Base-by-base conservation (phyloP, 2,888 invertebrate genomes). In the Mythimna ferrago region DNA sequence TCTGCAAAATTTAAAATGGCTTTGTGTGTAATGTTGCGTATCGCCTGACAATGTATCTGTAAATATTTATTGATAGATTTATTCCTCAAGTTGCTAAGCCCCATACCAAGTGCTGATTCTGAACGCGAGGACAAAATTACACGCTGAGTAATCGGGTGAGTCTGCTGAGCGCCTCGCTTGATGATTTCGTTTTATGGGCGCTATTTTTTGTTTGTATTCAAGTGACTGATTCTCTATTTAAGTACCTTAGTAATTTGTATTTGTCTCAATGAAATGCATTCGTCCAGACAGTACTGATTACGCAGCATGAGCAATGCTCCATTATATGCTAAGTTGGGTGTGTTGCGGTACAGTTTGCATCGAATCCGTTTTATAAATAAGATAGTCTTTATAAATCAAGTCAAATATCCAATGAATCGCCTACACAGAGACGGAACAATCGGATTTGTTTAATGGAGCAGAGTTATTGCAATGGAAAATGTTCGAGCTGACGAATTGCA, bases 1-100 rank as follows among this genome's bases (percentile, higher is more conserved):
- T 84, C 89, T 90, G 91, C 86, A 87, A 92, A 92, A 92, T 91
- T 92, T 93, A 92, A 93, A 90, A 86, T 87, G 90, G 83, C 89
- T 94, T 94, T 94, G 94, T 94, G 93, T 91, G 92, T 92, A 93
- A 81, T 89, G 92, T 89, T 88, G 93, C 93, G 91, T 89, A 90
- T 89, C 93, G 92, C 90, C 93, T 92, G 91, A 93, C 93, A 93
- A 92, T 89, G 91, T 90, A 89, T 86, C 88, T 89, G 91, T 94
- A 93, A 94, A 94, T 93, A 94, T 94, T 93, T 94, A 94, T 93
- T 88, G 94, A 94, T 93, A 93, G 92, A 93, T 93, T 94, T 94
- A 94, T 94, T 91, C 86, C 88, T 90, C 84, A 87, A 91, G 89
- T 88, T 87, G 86, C 88, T 88, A 82, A 89, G 91, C 88, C 88